These are phyloP conservation scores for Aegotheles bennettii DNA, from an alignment of 2,113 vertebrate genomes.

Conservation along the genomic window DNA sequence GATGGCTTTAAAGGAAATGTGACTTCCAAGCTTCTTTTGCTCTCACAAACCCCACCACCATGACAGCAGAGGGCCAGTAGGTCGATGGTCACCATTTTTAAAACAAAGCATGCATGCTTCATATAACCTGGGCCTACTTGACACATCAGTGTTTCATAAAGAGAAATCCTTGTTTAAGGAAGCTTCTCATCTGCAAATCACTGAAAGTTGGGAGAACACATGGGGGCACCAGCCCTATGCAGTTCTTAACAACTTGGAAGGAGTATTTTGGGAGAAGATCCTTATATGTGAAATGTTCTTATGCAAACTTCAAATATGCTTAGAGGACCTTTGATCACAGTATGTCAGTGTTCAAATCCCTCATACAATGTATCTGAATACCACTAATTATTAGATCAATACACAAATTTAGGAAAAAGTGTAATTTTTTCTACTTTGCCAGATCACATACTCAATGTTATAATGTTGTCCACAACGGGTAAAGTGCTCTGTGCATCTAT, in stretches of 20 bases:
- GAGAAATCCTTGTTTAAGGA: background rate
- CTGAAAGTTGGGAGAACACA: background rate
- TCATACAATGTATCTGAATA: background rate
- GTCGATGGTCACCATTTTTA: background rate
- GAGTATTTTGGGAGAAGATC: background rate
- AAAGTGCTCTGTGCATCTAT: background rate
- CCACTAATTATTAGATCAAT: background rate
- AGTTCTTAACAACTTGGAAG: background rate
- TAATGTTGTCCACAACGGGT: background rate
- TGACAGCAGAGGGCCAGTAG: rapidly evolving
- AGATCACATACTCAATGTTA: background rate
- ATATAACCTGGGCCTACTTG: background rate
- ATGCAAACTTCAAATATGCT: background rate
- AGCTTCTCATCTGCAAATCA: background rate
- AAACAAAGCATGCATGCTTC: rapidly evolving
- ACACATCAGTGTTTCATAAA: background rate
- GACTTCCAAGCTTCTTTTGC: background rate
- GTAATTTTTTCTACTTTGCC: background rate
- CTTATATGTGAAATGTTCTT: background rate
- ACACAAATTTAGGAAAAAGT: background rate
- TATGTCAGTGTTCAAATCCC: background rate
- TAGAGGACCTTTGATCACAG: background rate
- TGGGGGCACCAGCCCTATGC: background rate
- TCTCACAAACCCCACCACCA: background rate
- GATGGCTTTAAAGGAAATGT: background rate